A percentile compares a stretch with the other conserved stretches of the same genome.
Conservation (phyloP, 2,888 invertebrate species). For the Aproaerema taeniolella region DNA sequence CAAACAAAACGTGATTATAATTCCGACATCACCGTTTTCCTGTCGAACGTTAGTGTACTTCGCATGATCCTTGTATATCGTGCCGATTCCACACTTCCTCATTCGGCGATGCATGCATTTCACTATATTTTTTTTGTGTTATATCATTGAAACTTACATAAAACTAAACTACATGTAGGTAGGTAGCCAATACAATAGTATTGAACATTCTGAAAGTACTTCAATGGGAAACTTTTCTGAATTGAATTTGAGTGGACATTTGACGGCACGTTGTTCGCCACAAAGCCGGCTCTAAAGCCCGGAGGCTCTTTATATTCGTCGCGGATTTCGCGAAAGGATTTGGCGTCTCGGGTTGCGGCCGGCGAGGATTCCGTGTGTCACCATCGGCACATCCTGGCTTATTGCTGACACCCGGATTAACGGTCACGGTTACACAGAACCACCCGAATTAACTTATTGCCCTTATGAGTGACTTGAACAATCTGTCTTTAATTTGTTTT, state of each 20-base stretch:
- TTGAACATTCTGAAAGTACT: background rate
- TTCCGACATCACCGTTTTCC: constrained; percentile 31
- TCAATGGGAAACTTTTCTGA: background rate
- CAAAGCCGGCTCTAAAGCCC: constrained; percentile 16
- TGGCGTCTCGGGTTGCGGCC: constrained; percentile 46
- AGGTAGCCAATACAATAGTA: too few relatives aligned
- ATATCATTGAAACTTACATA: background rate
- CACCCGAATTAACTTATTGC: constrained; percentile 32
- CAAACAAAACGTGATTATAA: constrained; percentile 47
- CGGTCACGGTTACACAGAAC: constrained; percentile 35
- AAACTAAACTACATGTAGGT: background rate
- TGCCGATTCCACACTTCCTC: background rate
- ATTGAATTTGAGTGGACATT: background rate
- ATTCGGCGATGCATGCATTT: background rate
- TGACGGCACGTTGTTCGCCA: background rate
- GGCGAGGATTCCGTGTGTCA: constrained; percentile 62
- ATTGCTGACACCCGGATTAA: constrained; percentile 69
- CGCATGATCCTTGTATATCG: background rate
- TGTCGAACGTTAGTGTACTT: constrained; percentile 1
- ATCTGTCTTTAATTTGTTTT: too few relatives aligned
- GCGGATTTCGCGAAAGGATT: constrained; percentile 63
- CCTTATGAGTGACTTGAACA: constrained; percentile 31
- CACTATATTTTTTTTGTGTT: too few relatives aligned
- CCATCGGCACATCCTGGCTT: constrained; percentile 68
- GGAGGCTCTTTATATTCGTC: constrained; percentile 51